Evolutionary conservation across 1,140 invertebrate species (phyloP).

Genomic region (Drosophila lacteicornis): DNA sequence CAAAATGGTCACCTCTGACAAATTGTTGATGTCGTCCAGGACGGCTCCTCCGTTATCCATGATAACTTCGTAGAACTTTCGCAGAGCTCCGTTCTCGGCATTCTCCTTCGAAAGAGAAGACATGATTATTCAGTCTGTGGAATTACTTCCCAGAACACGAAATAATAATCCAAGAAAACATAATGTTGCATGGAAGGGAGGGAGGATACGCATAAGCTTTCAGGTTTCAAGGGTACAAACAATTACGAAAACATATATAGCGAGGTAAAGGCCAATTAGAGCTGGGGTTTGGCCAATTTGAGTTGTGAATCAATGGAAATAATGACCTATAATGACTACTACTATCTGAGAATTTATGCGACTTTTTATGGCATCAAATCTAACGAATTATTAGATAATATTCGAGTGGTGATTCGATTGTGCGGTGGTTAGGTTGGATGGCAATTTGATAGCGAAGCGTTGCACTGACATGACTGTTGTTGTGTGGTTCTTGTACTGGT

Average conservation of each 20-base stretch:
- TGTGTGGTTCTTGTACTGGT: conserved; percentile 28
- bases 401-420: conserved; percentile 15
- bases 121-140: background rate
- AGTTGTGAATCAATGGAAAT: conserved; percentile 9
- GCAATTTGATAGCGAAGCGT: conserved; percentile 48
- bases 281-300: conserved; percentile 11
- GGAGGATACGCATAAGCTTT: conserved; percentile 29
- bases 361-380: background rate
- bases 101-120: conserved; percentile 87
- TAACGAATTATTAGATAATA: background rate
- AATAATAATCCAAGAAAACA: conserved; percentile 7
- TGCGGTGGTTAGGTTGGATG: conserved; percentile 44
- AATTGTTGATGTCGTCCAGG: conserved; percentile 89
- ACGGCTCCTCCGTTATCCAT: conserved; percentile 91
- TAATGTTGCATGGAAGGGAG: conserved; percentile 3
- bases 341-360: conserved; percentile 3
- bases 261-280: conserved; percentile 10
- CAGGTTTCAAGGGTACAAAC: background rate
- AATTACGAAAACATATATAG: conserved; percentile 11
- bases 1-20: conserved; percentile 92
- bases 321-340: conserved; percentile 18
- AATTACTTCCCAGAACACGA: background rate
- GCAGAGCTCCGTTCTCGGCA: conserved; percentile 92
- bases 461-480: conserved; percentile 45
- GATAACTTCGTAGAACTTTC: conserved; percentile 92